Evolutionary conservation across 1,140 invertebrate species (phyloP), one percentile per base, ranked within the genome.

Genomic region (Cecropterus lyciades): DNA sequence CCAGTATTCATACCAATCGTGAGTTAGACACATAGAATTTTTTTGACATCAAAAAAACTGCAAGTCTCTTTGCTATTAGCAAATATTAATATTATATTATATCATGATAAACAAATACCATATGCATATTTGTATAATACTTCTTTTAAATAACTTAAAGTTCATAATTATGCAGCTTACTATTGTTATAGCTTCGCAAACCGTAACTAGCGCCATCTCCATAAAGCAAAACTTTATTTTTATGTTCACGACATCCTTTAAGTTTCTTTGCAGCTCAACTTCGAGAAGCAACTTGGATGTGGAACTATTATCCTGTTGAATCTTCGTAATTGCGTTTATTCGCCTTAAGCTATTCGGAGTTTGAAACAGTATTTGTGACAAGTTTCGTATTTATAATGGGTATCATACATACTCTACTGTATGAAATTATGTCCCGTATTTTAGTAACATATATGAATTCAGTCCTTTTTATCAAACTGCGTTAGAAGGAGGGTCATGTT

Each of bases 271-370:
- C 42, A 65, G 67, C 62, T 27, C 46, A 67, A 60, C 56, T 62
- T 24, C 30, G 46, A 5, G 49, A 43, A 24, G 51, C 51, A 63
- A 46, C 46, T 48, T 48, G 40, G 11, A 66, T 66, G 30, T 62
- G 48, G 53, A 45, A 64, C 64, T 70, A 66, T 70, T 63, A 70
- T 66, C 63, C 49, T 66, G 51, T 67, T 66, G 57, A 57, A 70
- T 70, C 51, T 52, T 8, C 17, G 65, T 70, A 67, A 70, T 70
- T 70, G 65, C 57, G 60, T 45, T 65, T 70, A 48, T 53, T 51
- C 48, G 33, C 51, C 49, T 66, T 56, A 64, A 52, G 51, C 48
- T 43, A 53, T 64, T 48, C 15, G 43, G 33, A 64, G 51, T 64
- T 53, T 64, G 48, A 11, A 20, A 48, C 33, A 40, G 51, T 48